Conservation (phyloP, 2,888 invertebrate species). For the Agriopis marginaria region DNA sequence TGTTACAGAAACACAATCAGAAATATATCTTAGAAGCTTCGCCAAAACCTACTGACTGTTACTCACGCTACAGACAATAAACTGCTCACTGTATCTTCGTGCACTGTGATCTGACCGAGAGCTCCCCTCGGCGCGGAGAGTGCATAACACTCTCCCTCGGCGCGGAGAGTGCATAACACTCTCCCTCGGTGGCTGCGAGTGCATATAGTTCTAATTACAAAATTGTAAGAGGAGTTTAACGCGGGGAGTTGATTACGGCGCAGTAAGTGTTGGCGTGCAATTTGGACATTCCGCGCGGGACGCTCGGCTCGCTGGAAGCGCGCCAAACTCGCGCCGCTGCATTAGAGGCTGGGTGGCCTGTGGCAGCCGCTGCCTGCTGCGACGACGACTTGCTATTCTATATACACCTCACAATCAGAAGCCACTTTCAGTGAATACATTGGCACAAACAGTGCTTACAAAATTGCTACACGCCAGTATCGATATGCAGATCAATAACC, state of each 20-base stretch:
- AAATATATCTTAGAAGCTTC: too few species aligned
- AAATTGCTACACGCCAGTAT: neutral
- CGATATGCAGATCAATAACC: too few species aligned
- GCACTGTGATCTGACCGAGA: neutral
- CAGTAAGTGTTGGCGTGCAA: conserved; percentile 49
- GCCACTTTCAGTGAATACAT: neutral
- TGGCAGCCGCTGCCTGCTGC: neutral
- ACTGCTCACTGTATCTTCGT: too few species aligned
- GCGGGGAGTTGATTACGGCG: conserved; percentile 56
- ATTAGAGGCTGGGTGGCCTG: conserved; percentile 17
- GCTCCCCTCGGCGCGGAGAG: neutral
- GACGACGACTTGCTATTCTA: neutral
- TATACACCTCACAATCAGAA: neutral
- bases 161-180: neutral
- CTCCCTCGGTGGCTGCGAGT: neutral
- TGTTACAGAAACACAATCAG: too few species aligned
- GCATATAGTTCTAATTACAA: conserved; percentile 58
- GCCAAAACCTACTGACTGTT: too few species aligned
- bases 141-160: neutral
- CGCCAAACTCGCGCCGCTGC: conserved; percentile 39
- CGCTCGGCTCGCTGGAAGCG: conserved; percentile 34
- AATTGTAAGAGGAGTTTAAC: conserved; percentile 57
- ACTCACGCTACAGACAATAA: too few species aligned
- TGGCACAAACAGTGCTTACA: neutral
- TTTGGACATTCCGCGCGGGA: conserved; percentile 55